These are phyloP conservation scores for Andrena trimmerana DNA, from an alignment of 2,888 invertebrate genomes.

Conservation along the genomic window DNA sequence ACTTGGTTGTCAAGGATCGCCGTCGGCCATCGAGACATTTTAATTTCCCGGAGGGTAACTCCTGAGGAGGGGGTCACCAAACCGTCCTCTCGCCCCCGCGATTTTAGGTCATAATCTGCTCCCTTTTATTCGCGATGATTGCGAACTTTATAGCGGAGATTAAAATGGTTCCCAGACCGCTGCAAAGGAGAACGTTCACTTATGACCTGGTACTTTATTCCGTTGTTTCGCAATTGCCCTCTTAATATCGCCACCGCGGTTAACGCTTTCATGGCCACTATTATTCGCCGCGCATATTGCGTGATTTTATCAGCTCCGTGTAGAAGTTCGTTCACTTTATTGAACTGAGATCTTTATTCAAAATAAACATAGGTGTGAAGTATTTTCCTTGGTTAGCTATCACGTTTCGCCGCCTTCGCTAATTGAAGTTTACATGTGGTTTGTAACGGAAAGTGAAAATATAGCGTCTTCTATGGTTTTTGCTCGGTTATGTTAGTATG, in stretches of 20 bases:
- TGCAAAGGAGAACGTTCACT: conserved; percentile 6
- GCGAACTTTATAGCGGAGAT: conserved; percentile 50
- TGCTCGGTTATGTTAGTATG: too few relatives aligned
- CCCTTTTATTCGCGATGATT: conserved; percentile 51
- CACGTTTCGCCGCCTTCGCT: too few relatives aligned
- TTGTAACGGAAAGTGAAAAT: too few relatives aligned
- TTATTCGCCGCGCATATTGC: not conserved
- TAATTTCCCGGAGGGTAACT: conserved; percentile 57
- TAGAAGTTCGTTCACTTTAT: too few relatives aligned
- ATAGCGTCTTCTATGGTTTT: too few relatives aligned
- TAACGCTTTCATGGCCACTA: not conserved
- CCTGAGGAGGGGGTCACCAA: conserved; percentile 4
- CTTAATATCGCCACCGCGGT: not conserved
- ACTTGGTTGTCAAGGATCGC: conserved; percentile 44
- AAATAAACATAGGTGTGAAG: too few relatives aligned
- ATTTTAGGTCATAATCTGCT: conserved; percentile 53
- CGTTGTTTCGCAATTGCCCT: not conserved
- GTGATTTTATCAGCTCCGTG: too few relatives aligned
- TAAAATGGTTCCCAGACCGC: conserved; percentile 35
- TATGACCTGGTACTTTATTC: conserved; percentile 1
- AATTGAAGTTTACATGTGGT: too few relatives aligned
- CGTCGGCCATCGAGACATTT: conserved; percentile 52
- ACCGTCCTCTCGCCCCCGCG: conserved; percentile 30
- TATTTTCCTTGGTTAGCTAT: too few relatives aligned
- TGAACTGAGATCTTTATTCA: too few relatives aligned